Conservation (phyloP, 2,888 invertebrate species). For the Lasioglossum malachurum region DNA sequence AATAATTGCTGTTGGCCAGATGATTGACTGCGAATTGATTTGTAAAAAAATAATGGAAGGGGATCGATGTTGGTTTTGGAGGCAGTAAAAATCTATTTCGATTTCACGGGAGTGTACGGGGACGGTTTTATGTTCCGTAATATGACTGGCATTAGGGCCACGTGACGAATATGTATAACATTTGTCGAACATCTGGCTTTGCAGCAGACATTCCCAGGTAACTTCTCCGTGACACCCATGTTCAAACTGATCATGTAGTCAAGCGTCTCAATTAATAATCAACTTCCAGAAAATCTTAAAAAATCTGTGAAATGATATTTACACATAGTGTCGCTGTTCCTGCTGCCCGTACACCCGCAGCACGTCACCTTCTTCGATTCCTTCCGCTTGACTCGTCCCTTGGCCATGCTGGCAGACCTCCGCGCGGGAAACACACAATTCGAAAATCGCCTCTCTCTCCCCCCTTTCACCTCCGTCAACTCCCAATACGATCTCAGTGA, state of each 20-base stretch:
- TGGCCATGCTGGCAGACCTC: slow-evolving; percentile 57
- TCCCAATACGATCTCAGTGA: background rate
- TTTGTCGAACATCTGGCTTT: slow-evolving; percentile 30
- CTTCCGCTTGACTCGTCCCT: slow-evolving; percentile 71
- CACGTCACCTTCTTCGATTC: slow-evolving; percentile 78
- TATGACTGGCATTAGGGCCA: slow-evolving; percentile 10
- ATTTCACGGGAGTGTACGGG: background rate
- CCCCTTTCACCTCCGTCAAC: background rate
- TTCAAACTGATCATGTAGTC: background rate
- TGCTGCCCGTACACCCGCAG: slow-evolving; percentile 83
- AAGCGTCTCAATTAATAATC: background rate
- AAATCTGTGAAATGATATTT: slow-evolving; percentile 69
- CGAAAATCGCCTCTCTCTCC: background rate
- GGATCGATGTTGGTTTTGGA: background rate
- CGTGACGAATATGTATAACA: slow-evolving; percentile 14
- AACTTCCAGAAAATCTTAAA: background rate
- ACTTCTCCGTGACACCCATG: background rate
- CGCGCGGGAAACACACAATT: background rate
- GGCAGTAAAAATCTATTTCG: background rate
- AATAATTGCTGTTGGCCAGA: background rate
- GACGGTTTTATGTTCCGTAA: slow-evolving; percentile 9
- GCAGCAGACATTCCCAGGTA: background rate
- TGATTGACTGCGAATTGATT: background rate
- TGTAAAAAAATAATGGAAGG: background rate
- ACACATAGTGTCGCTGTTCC: slow-evolving; percentile 84